A percentile compares a stretch with the other conserved stretches of the same genome.
Evolutionary conservation across 2,797 vertebrate genomes (phyloP).

Genomic region (Tapera naevia): DNA sequence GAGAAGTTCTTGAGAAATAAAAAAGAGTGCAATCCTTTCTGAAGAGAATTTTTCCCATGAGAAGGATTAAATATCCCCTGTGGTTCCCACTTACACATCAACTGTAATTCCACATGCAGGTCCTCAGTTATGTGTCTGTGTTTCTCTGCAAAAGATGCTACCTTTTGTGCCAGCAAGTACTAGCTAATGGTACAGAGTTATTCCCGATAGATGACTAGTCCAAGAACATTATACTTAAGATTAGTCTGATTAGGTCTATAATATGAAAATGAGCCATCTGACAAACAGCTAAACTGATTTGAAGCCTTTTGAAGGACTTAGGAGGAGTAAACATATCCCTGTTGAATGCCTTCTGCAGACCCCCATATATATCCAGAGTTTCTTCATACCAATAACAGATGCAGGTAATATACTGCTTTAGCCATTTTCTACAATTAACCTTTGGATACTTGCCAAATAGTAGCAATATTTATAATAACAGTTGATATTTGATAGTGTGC

Average conservation of each 20-base stretch:
- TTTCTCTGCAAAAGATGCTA: not conserved
- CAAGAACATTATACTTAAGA: not conserved
- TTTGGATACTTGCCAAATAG: not conserved
- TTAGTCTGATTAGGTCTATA: not conserved
- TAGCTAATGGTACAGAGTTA: not conserved
- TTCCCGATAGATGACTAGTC: not conserved
- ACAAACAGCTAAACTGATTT: not conserved
- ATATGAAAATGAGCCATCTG: not conserved
- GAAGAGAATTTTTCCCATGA: not conserved
- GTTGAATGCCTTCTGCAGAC: not conserved
- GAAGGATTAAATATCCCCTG: not conserved
- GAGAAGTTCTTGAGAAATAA: slow-evolving; percentile 11
- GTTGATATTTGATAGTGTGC: not conserved
- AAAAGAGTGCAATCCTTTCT: not conserved
- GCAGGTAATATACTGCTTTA: not conserved
- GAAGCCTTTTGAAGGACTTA: not conserved
- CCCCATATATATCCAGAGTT: not conserved
- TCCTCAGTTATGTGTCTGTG: not conserved
- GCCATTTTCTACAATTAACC: not conserved
- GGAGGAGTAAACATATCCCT: not conserved
- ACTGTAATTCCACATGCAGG: not conserved
- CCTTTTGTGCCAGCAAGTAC: not conserved
- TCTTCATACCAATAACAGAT: not conserved
- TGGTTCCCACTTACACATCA: not conserved
- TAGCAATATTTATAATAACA: not conserved